Percentiles rank a stretch among this genome's conserved stretches.
These are phyloP conservation scores for Chelon labrosus DNA, from an alignment of 2,797 vertebrate species.

Conservation along the genomic window DNA sequence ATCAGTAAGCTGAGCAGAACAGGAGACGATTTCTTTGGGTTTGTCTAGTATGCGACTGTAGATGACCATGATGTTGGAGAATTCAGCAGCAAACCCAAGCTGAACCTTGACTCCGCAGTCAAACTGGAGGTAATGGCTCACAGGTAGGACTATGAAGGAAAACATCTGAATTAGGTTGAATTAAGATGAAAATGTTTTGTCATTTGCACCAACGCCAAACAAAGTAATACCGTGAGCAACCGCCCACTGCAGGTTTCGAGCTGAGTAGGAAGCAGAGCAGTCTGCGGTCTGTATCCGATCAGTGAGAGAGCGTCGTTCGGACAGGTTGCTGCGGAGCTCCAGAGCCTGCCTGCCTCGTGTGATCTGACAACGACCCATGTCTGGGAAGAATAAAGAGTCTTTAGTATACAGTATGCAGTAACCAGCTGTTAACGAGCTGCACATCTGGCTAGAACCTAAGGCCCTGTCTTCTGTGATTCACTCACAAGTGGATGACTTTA, in stretches of 20 bases:
- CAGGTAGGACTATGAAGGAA: conserved; percentile 82
- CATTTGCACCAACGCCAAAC: not conserved
- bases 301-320: conserved; percentile 87
- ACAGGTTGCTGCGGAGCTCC: conserved; percentile 92
- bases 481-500: too few species aligned
- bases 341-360: conserved; percentile 89
- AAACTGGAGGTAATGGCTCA: conserved; percentile 83
- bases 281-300: conserved; percentile 78
- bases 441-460: not conserved
- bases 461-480: too few species aligned
- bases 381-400: conserved; percentile 60
- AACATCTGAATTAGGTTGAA: not conserved
- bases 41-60: conserved; percentile 86
- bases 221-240: conserved; percentile 84
- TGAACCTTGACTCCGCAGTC: conserved; percentile 88
- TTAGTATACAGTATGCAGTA: not conserved
- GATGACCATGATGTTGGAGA: conserved; percentile 93
- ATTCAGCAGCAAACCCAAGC: conserved; percentile 91
- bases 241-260: conserved; percentile 90
- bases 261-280: conserved; percentile 78
- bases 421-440: not conserved
- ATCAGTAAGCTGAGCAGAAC: conserved; percentile 86
- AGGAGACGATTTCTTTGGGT: conserved; percentile 80
- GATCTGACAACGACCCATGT: conserved; percentile 89
- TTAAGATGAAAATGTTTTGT: not conserved